A percentile compares a stretch with the other conserved stretches of the same genome.
Evolutionary conservation across 1,140 invertebrate genomes (phyloP).

Genomic region (Aphaenogaster floridana): DNA sequence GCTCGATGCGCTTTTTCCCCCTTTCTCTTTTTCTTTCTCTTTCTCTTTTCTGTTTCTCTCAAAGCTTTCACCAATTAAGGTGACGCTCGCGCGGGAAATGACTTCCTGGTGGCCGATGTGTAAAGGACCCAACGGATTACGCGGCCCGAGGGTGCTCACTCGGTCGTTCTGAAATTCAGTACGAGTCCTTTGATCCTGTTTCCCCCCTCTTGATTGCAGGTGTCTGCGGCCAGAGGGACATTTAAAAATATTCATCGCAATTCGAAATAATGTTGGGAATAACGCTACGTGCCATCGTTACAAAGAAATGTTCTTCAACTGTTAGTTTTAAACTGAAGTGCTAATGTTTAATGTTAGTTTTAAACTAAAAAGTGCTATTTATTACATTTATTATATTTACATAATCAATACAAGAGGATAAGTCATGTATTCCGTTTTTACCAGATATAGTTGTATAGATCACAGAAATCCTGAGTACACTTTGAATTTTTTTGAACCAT

Average conservation of each 20-base stretch:
- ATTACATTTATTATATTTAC: too few species aligned
- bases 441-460: too few species aligned
- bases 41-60: not conserved
- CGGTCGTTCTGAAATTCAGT: slow-evolving; percentile 70
- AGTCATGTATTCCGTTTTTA: too few species aligned
- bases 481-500: too few species aligned
- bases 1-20: not conserved
- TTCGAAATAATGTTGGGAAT: slow-evolving; percentile 56
- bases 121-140: slow-evolving; percentile 60
- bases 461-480: too few species aligned
- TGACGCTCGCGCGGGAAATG: slow-evolving; percentile 73
- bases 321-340: not conserved
- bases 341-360: too few species aligned
- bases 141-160: slow-evolving; percentile 72
- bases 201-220: slow-evolving; percentile 76
- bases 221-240: slow-evolving; percentile 71
- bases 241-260: slow-evolving; percentile 73
- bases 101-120: slow-evolving; percentile 64
- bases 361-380: too few species aligned
- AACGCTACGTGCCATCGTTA: not conserved
- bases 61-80: slow-evolving; percentile 73
- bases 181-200: slow-evolving; percentile 78
- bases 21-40: not conserved
- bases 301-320: not conserved
- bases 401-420: too few species aligned